A percentile compares a stretch with the other conserved stretches of the same genome.
Evolutionary conservation across 53 echinoderm and acorn worm genomes (phyloP).

Genomic region (Holothuria leucospilota): DNA sequence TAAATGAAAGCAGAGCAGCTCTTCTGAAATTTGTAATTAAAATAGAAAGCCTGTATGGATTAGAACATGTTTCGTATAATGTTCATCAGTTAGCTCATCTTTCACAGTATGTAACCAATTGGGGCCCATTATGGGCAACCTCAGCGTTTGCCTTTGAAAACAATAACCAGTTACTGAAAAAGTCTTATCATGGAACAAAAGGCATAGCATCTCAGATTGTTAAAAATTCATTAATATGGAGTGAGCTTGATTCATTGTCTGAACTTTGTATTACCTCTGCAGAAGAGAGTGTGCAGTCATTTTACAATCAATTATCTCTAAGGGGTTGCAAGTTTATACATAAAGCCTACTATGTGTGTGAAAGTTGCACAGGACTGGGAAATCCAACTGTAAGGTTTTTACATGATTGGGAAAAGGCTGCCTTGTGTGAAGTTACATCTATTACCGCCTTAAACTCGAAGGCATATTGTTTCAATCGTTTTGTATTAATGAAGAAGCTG

Average conservation of each 20-base stretch:
- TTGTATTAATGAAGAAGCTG: slow-evolving; percentile 14
- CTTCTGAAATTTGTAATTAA: slow-evolving; percentile 60
- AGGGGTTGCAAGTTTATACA: background rate
- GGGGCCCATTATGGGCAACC: slow-evolving; percentile 72
- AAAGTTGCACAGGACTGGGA: slow-evolving; percentile 14
- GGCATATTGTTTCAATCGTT: background rate
- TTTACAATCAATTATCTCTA: background rate
- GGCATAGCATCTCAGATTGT: slow-evolving; percentile 53
- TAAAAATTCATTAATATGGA: background rate
- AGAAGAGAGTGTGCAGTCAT: background rate
- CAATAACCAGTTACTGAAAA: slow-evolving; percentile 49
- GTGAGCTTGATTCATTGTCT: background rate
- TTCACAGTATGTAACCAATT: slow-evolving; percentile 58
- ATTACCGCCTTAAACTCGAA: background rate
- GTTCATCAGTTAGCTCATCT: too few species aligned
- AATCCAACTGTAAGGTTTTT: background rate
- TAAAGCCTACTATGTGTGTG: background rate
- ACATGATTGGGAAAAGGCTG: background rate
- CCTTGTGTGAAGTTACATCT: background rate
- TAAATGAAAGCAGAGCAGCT: slow-evolving; percentile 40
- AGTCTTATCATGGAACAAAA: slow-evolving; percentile 56
- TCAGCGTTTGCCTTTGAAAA: slow-evolving; percentile 72
- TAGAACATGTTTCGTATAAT: slow-evolving; percentile 58
- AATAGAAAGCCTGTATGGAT: slow-evolving; percentile 62
- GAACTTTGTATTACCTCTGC: background rate